Conservation (phyloP, 2,888 invertebrate genomes). For the Temnothorax unifasciatus region DNA sequence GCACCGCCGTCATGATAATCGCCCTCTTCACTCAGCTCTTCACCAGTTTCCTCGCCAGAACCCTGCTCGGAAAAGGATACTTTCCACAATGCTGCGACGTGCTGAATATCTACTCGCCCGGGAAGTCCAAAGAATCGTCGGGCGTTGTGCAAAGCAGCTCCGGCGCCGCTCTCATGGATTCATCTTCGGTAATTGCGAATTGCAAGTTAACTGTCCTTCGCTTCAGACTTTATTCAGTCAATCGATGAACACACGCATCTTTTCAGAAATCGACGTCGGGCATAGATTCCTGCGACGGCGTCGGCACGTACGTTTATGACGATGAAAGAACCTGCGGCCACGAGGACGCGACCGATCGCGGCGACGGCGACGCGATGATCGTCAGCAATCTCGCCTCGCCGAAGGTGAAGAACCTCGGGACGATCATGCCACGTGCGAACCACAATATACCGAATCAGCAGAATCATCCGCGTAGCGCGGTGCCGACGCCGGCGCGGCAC, state of each 20-base stretch:
- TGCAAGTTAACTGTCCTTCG: background rate
- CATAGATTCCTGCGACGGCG: constrained; percentile 71
- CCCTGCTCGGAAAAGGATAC: constrained; percentile 82
- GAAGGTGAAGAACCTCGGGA: constrained; percentile 53
- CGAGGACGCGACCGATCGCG: constrained; percentile 56
- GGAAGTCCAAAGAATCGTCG: constrained; percentile 82
- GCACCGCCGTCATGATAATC: constrained; percentile 89
- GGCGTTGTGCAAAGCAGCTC: constrained; percentile 84
- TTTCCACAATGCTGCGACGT: constrained; percentile 84
- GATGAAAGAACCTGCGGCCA: constrained; percentile 60
- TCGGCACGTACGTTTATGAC: constrained; percentile 66
- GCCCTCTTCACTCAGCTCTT: constrained; percentile 87
- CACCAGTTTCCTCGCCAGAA: constrained; percentile 86
- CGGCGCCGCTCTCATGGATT: constrained; percentile 84
- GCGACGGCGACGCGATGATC: constrained; percentile 28
- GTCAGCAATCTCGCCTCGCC: background rate
- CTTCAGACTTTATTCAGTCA: background rate
- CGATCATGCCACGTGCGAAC: constrained; percentile 65
- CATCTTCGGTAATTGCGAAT: constrained; percentile 77
- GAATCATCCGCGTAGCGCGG: constrained; percentile 77
- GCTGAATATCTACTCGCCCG: constrained; percentile 82
- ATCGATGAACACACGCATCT: background rate
- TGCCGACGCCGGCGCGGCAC: constrained; percentile 70
- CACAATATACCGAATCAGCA: constrained; percentile 81
- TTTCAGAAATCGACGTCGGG: constrained; percentile 74